Evolutionary conservation across 2,797 vertebrate genomes (phyloP).

Genomic region (Coendou prehensilis): DNA sequence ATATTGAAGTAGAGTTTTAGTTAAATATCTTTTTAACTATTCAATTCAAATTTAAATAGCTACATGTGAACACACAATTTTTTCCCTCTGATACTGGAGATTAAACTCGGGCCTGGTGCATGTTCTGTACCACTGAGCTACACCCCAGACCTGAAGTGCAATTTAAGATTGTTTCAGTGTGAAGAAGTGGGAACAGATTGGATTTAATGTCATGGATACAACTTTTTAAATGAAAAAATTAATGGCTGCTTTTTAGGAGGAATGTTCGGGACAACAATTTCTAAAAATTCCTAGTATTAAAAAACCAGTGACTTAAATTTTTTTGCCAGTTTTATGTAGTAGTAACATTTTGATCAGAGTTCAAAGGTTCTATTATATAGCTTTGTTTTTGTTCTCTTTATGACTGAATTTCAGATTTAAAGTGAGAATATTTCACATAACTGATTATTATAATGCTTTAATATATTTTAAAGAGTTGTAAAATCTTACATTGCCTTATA

Average conservation of each 20-base stretch:
- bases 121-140: not conserved
- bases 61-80: not conserved
- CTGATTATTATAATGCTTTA: constrained; percentile 61
- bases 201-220: constrained; percentile 6
- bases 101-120: not conserved
- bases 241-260: constrained; percentile 48
- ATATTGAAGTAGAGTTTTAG: not conserved
- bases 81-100: too few relatives aligned
- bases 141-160: not conserved
- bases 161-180: constrained; percentile 14
- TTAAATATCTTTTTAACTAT: not conserved
- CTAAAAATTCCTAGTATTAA: constrained; percentile 45
- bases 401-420: constrained; percentile 65
- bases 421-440: constrained; percentile 55
- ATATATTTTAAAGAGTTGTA: constrained; percentile 76
- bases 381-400: constrained; percentile 51
- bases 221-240: constrained; percentile 21
- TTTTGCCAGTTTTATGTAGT: constrained; percentile 26
- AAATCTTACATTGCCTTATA: constrained; percentile 72
- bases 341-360: constrained; percentile 34
- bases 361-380: not conserved
- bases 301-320: constrained; percentile 45
- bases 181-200: not conserved
- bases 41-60: constrained; percentile 35
- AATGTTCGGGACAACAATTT: constrained; percentile 49